Evolutionary conservation across 2,113 vertebrate species (phyloP).

Genomic region (Gallinago jamesoni): DNA sequence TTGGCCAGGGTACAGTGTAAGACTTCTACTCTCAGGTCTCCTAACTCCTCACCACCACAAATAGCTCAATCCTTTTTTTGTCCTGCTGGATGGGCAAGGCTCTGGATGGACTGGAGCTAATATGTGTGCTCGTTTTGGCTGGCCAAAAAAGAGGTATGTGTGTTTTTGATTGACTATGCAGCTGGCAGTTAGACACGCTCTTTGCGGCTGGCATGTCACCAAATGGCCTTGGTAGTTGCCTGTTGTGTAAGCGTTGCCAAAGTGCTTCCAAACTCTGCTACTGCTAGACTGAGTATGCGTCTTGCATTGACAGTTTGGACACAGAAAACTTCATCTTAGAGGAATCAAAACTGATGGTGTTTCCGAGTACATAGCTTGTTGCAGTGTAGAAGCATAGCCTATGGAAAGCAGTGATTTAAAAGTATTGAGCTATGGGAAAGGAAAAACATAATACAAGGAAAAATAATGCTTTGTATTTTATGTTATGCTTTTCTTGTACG

Average conservation of each 20-base stretch:
- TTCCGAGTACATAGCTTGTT: neutral
- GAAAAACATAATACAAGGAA: neutral
- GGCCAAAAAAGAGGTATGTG: conserved; percentile 19
- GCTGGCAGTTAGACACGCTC: neutral
- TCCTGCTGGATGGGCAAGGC: conserved; percentile 15
- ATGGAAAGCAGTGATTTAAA: neutral
- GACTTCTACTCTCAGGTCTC: neutral
- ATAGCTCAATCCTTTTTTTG: neutral
- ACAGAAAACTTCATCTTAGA: neutral
- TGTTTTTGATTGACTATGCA: neutral
- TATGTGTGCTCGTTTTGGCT: conserved; percentile 9
- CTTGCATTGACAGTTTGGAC: neutral
- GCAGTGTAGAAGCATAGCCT: neutral
- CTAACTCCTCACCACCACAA: neutral
- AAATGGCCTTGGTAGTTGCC: neutral
- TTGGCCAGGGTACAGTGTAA: conserved; percentile 18
- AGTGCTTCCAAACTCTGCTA: neutral
- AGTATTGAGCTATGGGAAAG: neutral
- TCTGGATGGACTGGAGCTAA: conserved; percentile 30
- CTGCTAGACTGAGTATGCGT: neutral
- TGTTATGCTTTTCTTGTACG: neutral
- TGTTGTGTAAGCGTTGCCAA: neutral
- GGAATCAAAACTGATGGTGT: neutral
- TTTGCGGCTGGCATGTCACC: neutral
- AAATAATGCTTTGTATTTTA: neutral